These are phyloP conservation scores for Ennomos quercinarius DNA, from an alignment of 2,888 invertebrate genomes.

Conservation along the genomic window DNA sequence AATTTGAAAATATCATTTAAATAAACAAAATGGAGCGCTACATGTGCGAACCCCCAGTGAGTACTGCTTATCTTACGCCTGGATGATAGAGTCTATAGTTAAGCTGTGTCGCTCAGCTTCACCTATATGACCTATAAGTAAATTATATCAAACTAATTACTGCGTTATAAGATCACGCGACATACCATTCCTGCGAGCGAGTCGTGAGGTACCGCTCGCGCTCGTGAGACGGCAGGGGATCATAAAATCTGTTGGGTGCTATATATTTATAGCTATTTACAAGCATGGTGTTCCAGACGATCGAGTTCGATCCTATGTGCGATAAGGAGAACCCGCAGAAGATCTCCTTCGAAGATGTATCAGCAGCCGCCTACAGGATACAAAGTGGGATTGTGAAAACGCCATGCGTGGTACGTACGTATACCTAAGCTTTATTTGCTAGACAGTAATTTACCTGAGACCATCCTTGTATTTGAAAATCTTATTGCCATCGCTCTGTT, in stretches of 20 bases:
- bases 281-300: conserved; percentile 75
- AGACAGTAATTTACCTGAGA: too few species aligned
- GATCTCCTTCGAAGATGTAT: conserved; percentile 94
- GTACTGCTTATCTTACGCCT: conserved; percentile 28
- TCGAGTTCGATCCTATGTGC: conserved; percentile 85
- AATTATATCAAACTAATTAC: conserved; percentile 8
- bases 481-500: too few species aligned
- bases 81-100: conserved; percentile 2
- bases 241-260: conserved; percentile 17
- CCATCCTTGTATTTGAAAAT: too few species aligned
- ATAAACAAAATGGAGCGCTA: conserved; percentile 54
- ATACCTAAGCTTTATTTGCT: too few species aligned
- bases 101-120: conserved; percentile 18
- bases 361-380: conserved; percentile 95
- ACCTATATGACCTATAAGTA: conserved; percentile 44
- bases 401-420: conserved; percentile 92
- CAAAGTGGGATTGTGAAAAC: conserved; percentile 93
- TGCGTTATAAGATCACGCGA: conserved; percentile 3
- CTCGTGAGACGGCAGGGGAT: background rate
- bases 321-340: conserved; percentile 88
- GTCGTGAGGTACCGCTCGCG: conserved; percentile 36
- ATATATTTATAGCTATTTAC: too few species aligned
- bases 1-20: background rate
- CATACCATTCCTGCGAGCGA: conserved; percentile 42
- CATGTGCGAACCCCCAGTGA: conserved; percentile 53